Evolutionary conservation across 2,797 vertebrate species (phyloP).

Genomic region (Hippocampus kuda): DNA sequence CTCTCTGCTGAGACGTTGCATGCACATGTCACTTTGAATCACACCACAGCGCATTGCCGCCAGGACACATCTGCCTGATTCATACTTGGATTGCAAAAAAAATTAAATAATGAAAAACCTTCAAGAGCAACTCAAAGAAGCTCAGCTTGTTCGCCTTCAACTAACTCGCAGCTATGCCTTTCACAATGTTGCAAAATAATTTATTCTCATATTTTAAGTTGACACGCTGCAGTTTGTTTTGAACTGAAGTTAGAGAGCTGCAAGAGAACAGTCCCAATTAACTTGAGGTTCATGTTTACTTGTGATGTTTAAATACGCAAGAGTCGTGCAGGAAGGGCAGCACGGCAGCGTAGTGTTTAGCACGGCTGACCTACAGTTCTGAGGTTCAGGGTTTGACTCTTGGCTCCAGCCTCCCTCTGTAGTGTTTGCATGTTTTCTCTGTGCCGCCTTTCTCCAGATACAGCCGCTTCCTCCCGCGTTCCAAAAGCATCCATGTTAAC

Average conservation of each 20-base stretch:
- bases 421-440: background rate
- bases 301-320: too few species aligned
- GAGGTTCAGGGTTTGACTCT: background rate
- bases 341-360: too few species aligned
- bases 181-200: background rate
- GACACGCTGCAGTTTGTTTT: background rate
- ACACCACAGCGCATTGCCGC: conserved; percentile 16
- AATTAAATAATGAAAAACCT: background rate
- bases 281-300: too few species aligned
- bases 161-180: background rate
- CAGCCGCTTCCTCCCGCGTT: background rate
- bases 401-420: too few species aligned
- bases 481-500: background rate
- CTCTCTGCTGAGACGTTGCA: conserved; percentile 31
- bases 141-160: background rate
- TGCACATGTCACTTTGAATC: conserved; percentile 46
- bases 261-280: too few species aligned
- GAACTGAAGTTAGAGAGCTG: background rate
- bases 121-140: background rate
- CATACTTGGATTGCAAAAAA: conserved; percentile 7
- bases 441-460: background rate
- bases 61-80: conserved; percentile 21
- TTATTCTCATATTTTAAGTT: background rate
- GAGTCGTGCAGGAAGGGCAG: too few species aligned
- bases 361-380: too few species aligned